Conservation (phyloP, 2,113 vertebrate genomes). For the Cheirogaleus medius region DNA sequence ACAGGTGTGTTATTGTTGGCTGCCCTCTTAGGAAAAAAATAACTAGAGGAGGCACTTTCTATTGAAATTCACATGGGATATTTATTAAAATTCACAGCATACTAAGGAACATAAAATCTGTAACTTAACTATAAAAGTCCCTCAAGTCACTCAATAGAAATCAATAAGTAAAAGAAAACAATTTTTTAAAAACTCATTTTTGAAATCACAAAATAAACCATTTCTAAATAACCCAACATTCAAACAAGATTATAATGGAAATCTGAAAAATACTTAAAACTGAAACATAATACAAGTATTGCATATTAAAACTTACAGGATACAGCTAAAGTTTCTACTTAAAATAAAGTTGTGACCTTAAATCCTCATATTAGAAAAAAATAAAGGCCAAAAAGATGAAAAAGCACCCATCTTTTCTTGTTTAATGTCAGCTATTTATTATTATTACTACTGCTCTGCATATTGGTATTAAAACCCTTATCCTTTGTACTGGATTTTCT, state of each 20-base stretch:
- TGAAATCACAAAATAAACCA: slow-evolving; percentile 25
- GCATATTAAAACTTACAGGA: neutral
- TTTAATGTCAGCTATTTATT: too few species aligned
- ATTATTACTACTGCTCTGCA: too few species aligned
- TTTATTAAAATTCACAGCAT: neutral
- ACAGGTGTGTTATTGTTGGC: neutral
- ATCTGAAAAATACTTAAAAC: neutral
- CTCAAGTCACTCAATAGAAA: neutral
- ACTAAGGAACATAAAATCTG: too few species aligned
- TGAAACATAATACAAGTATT: neutral
- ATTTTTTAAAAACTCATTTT: neutral
- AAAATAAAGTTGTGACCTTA: slow-evolving; percentile 12
- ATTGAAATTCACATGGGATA: neutral
- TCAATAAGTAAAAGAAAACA: neutral
- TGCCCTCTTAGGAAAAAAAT: neutral
- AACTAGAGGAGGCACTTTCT: neutral
- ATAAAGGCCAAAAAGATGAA: neutral
- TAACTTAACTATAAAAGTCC: neutral
- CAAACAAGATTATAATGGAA: neutral
- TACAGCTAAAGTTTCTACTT: neutral
- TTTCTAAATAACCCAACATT: neutral
- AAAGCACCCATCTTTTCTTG: neutral
- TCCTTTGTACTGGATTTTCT: too few species aligned
- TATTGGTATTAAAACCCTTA: too few species aligned
- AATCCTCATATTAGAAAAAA: neutral